Conservation (phyloP, 2,113 vertebrate species). For the Okapia johnstoni region DNA sequence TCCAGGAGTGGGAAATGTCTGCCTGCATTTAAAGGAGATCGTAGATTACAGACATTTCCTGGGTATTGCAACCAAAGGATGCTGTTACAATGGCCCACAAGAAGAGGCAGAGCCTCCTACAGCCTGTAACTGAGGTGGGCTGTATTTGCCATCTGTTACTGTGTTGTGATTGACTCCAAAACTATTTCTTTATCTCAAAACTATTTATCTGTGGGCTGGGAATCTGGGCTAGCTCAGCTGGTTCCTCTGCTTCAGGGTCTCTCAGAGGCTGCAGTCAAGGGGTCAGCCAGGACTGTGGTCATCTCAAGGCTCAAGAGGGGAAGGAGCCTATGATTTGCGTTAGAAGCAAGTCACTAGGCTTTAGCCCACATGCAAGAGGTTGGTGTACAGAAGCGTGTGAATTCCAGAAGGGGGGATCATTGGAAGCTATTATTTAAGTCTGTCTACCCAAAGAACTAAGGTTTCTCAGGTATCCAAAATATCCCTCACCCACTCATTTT, state of each 20-base stretch:
- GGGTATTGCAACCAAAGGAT: conserved; percentile 19
- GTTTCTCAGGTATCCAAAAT: not conserved
- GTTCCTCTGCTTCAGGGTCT: not conserved
- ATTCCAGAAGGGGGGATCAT: no score
- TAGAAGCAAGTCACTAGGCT: not conserved
- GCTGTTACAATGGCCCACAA: not conserved
- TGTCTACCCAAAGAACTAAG: not conserved
- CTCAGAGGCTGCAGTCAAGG: not conserved
- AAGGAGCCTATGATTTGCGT: not conserved
- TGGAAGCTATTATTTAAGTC: not conserved
- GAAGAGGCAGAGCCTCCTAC: not conserved
- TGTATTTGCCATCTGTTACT: not conserved
- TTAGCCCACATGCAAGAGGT: not conserved
- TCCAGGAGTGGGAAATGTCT: conserved; percentile 43
- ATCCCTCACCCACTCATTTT: not conserved
- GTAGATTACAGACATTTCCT: conserved; percentile 52
- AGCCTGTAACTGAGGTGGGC: not conserved
- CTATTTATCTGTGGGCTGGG: not conserved
- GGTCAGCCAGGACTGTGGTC: not conserved
- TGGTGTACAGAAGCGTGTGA: not conserved
- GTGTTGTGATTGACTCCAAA: not conserved
- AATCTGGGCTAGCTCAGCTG: not conserved
- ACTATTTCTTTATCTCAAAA: conserved; percentile 22
- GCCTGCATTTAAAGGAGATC: conserved; percentile 46
- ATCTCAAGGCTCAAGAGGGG: not conserved